Percentiles rank a stretch among this genome's conserved stretches.
Conservation (phyloP, 2,888 invertebrate genomes). For the Cephus rjabovi region DNA sequence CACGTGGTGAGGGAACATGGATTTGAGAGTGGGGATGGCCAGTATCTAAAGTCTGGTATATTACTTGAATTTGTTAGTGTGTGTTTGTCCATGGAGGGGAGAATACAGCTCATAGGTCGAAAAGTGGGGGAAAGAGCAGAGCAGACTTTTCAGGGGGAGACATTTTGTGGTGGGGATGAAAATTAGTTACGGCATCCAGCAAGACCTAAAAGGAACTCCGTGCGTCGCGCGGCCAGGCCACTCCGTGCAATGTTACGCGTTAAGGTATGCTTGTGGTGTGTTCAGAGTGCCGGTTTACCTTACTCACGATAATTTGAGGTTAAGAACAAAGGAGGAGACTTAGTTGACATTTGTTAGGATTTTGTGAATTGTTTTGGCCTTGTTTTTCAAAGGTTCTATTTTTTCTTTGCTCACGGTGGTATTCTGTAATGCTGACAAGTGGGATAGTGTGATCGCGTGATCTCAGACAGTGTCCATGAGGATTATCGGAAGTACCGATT, state of each 20-base stretch:
- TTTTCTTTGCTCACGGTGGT: background rate
- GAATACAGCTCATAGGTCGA: background rate
- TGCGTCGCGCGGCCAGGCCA: constrained; percentile 57
- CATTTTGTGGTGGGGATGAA: constrained; percentile 53
- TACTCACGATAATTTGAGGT: constrained; percentile 16
- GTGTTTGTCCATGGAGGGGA: constrained; percentile 16
- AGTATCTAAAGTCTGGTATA: background rate
- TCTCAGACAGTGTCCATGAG: background rate
- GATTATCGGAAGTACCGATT: background rate
- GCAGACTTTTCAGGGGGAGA: constrained; percentile 15
- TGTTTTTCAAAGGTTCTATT: constrained; percentile 20
- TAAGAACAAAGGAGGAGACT: constrained; percentile 18
- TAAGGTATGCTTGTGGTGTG: constrained; percentile 49
- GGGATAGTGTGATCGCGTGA: background rate
- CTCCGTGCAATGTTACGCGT: constrained; percentile 64
- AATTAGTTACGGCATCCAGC: constrained; percentile 65
- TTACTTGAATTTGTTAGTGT: background rate
- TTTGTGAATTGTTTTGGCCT: constrained; percentile 10
- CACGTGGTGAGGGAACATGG: background rate
- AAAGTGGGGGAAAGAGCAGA: constrained; percentile 18
- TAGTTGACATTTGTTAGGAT: background rate
- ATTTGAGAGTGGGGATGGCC: background rate
- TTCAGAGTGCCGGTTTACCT: constrained; percentile 1
- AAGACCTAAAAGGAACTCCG: constrained; percentile 63
- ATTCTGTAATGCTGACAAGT: background rate